Conservation (phyloP, 2,113 vertebrate genomes). For the Axis porcinus region DNA sequence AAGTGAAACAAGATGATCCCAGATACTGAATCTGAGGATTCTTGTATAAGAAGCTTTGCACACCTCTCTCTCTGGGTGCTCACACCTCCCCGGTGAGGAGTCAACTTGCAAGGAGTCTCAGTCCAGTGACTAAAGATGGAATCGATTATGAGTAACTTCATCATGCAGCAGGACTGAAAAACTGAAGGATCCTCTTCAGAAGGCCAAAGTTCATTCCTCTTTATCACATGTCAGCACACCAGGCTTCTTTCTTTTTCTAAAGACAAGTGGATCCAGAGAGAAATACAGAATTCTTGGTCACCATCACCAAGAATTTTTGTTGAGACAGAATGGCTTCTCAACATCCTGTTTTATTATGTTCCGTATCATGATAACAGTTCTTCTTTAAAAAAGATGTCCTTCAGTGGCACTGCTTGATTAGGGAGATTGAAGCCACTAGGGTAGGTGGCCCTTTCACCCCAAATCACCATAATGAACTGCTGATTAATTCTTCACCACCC, state of each 20-base stretch:
- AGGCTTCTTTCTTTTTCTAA: slow-evolving; percentile 35
- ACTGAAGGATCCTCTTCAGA: background rate
- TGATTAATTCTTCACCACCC: background rate
- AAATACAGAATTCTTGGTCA: background rate
- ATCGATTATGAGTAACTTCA: background rate
- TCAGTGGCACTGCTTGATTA: too few relatives aligned
- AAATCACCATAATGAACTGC: background rate
- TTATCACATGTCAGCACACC: background rate
- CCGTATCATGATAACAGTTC: background rate
- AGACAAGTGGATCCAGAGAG: background rate
- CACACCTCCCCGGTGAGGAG: background rate
- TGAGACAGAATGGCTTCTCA: background rate
- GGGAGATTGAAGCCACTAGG: background rate
- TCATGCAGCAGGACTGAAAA: background rate
- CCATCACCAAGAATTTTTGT: background rate
- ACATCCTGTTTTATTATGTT: background rate
- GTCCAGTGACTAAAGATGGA: background rate
- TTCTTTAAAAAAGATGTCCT: background rate
- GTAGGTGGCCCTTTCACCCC: background rate
- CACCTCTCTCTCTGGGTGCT: background rate
- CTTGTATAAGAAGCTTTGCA: background rate
- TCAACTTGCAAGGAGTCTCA: background rate
- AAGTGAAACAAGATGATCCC: background rate
- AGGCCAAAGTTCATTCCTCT: background rate
- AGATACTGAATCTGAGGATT: background rate